A percentile compares a stretch with the other conserved stretches of the same genome.
phyloP scores from a whole-genome alignment of 2,888 invertebrate species.

The Flabesymbios commensalis region DNA sequence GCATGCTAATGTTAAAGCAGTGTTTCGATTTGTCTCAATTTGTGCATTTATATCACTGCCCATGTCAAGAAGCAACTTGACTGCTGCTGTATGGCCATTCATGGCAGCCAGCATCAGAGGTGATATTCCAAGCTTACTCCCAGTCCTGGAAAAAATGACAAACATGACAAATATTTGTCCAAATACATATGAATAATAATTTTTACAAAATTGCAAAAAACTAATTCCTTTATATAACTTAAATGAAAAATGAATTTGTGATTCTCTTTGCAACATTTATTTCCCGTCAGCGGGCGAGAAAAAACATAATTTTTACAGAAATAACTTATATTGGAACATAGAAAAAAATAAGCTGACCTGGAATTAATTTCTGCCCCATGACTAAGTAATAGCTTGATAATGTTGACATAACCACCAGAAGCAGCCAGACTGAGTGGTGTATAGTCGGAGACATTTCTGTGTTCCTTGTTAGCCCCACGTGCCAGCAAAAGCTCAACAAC shows the following conservation, averaged over 20 bases:
- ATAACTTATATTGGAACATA: too few species aligned
- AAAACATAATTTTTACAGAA: too few species aligned
- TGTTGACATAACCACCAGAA: constrained; percentile 97
- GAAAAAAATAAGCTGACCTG: too few species aligned
- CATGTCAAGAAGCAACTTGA: constrained; percentile 91
- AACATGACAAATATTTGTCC: too few species aligned
- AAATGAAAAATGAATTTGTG: too few species aligned
- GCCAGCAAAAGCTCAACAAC: constrained; percentile 88
- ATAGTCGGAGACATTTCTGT: constrained; percentile 98
- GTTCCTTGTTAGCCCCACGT: constrained; percentile 89
- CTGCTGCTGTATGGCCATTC: constrained; percentile 97
- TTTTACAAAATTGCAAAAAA: too few species aligned
- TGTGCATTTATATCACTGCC: constrained; percentile 99
- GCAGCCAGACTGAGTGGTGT: constrained; percentile 98
- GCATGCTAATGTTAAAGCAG: constrained; percentile 96
- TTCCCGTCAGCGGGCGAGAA: too few species aligned
- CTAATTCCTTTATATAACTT: too few species aligned
- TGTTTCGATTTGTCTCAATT: constrained; percentile 98
- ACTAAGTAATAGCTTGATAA: constrained; percentile 88
- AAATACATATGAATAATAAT: too few species aligned
- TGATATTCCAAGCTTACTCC: constrained; percentile 96
- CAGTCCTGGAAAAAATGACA: constrained; percentile 63
- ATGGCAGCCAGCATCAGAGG: constrained; percentile 99
- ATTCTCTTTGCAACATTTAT: too few species aligned
- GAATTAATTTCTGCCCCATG: constrained; percentile 99